Percentiles rank a stretch among this genome's conserved stretches.
These are phyloP conservation scores for Argya squamiceps DNA, from an alignment of 2,797 vertebrate genomes.

Conservation along the genomic window DNA sequence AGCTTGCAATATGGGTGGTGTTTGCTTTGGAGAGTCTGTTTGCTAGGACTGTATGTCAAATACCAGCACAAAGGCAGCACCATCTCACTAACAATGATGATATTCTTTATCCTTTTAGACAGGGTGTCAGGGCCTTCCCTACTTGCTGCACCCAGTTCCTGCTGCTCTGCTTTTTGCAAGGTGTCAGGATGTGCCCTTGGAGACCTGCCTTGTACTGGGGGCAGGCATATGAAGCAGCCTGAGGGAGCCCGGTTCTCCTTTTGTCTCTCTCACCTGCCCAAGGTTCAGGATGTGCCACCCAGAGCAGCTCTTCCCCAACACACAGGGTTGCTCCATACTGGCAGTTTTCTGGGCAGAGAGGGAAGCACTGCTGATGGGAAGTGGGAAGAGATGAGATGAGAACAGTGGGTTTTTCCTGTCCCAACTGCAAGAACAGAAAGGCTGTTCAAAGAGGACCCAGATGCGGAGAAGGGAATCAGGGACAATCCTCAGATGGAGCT, in stretches of 20 bases:
- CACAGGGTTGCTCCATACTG: not conserved
- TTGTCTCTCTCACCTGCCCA: not conserved
- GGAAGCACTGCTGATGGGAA: not conserved
- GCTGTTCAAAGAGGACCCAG: not conserved
- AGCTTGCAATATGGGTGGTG: not conserved
- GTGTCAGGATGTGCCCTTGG: not conserved
- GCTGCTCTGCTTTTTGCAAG: not conserved
- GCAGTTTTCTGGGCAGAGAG: not conserved
- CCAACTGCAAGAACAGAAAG: not conserved
- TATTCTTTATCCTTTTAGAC: not conserved
- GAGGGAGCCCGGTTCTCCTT: not conserved
- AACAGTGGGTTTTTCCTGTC: not conserved
- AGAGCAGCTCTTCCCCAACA: not conserved
- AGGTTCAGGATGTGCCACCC: not conserved
- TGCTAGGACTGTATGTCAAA: not conserved
- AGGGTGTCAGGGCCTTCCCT: not conserved
- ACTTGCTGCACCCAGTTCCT: not conserved
- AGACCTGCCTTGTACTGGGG: not conserved
- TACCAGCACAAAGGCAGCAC: not conserved
- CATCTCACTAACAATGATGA: not conserved
- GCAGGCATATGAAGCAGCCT: fast-evolving
- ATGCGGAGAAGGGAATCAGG: not conserved
- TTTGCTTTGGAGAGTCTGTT: not conserved
- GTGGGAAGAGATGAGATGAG: not conserved
- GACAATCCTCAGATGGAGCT: not conserved